phyloP scores from a whole-genome alignment of 2,888 invertebrate genomes.

The Cheilosia urbana region DNA sequence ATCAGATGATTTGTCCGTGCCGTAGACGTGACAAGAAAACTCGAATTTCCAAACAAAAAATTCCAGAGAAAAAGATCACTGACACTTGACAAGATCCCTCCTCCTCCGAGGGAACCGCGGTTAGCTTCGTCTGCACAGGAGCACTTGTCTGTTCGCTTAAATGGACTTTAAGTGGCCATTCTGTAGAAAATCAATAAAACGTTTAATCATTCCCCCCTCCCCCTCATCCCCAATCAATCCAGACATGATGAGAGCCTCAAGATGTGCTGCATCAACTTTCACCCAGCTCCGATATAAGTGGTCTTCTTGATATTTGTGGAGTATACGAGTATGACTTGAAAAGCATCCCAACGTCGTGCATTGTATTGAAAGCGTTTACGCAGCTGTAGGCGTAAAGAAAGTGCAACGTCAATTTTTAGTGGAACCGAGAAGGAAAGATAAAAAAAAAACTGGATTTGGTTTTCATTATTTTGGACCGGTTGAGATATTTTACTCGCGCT shows the following conservation, averaged over 20 bases:
- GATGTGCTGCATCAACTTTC: conserved; percentile 57
- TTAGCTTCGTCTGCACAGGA: conserved; percentile 27
- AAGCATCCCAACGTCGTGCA: conserved; percentile 33
- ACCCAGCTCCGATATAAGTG: conserved; percentile 22
- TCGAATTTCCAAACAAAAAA: conserved; percentile 32
- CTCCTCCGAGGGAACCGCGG: conserved; percentile 19
- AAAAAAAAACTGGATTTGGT: conserved; percentile 45
- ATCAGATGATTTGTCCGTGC: conserved; percentile 54
- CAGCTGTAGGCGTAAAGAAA: conserved; percentile 38
- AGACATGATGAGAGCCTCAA: conserved; percentile 25
- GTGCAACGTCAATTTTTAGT: conserved; percentile 39
- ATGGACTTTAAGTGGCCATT: conserved; percentile 22
- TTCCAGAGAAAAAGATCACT: not conserved
- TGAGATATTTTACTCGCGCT: conserved; percentile 12
- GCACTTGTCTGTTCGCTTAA: conserved; percentile 45
- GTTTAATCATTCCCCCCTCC: not conserved
- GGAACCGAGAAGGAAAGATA: conserved; percentile 6
- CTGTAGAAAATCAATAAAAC: conserved; percentile 27
- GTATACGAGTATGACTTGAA: conserved; percentile 29
- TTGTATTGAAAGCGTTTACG: conserved; percentile 21
- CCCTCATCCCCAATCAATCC: conserved; percentile 34
- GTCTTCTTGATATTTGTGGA: conserved; percentile 11
- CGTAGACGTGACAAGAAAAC: conserved; percentile 36
- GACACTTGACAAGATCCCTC: conserved; percentile 16
- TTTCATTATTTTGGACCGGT: conserved; percentile 50